Conservation (phyloP, 2,113 vertebrate genomes). For the Seriola rivoliana region DNA sequence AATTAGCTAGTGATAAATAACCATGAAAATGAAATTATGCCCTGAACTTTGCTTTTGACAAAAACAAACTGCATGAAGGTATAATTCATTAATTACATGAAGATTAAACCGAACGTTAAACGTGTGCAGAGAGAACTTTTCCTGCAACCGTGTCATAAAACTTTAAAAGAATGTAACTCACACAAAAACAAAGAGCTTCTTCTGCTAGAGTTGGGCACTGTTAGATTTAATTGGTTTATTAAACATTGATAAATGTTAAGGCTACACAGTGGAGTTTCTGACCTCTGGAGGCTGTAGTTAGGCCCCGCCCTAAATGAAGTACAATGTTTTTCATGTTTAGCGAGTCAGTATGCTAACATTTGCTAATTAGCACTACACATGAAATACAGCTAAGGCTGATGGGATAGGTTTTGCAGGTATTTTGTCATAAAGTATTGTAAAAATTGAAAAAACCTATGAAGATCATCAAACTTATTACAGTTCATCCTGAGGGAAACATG, state of each 20-base stretch:
- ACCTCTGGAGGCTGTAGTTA: background rate
- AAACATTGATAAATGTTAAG: background rate
- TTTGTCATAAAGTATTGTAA: no score
- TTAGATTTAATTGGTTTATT: background rate
- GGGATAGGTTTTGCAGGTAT: no score
- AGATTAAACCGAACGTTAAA: background rate
- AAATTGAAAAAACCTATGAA: no score
- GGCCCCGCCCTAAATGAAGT: no score
- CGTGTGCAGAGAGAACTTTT: background rate
- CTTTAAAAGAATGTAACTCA: background rate
- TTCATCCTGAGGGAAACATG: background rate
- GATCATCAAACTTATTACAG: background rate
- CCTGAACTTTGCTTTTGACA: conserved; percentile 15
- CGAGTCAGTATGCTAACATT: no score
- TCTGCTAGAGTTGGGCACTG: background rate
- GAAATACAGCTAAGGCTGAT: no score
- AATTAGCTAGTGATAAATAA: conserved; percentile 30
- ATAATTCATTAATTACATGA: background rate
- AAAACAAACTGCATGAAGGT: conserved; percentile 6
- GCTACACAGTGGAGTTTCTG: background rate
- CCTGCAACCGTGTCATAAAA: background rate
- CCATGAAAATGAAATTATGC: conserved; percentile 7
- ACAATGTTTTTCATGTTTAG: no score
- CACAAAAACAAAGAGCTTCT: background rate
- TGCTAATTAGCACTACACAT: no score